Base-by-base conservation (phyloP, 92 coral and sea anemone genomes). In the Epizoanthus stellaris region DNA sequence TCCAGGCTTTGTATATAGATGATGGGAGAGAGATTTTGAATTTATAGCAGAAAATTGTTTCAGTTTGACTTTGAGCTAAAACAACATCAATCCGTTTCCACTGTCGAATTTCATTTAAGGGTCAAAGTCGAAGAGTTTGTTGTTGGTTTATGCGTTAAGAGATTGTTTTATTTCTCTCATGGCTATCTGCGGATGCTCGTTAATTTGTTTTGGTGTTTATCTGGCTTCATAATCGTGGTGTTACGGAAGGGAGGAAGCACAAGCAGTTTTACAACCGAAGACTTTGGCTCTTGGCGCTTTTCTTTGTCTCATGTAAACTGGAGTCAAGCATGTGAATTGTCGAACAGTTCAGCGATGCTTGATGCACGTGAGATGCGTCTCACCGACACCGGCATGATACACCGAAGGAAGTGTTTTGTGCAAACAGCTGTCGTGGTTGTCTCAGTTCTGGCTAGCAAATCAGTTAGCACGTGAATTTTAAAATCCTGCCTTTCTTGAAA, bases 401-500 rank as follows among this genome's bases (percentile, higher is more conserved):
- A 45, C 10, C 73, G 42, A 79, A 64, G 83, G 83, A 79, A 79
- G 83, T 79, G 83, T 79, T 79, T 34, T 79, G 57, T 42, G 52
- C 83, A 79, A 79, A 79, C 83, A 79, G 83, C 83, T 79, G 83
- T 79, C 15, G 52, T 79, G 72, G 20, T n/a, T 38, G 83, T 79
- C 60, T 63, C 83, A 42, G 67, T 79, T 63, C 83, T 53, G 72
- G 70, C 72, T 79, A 79, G 30, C 70, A 34, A 38, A 11, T 3
- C 34, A 62, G 71, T 64, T 52, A 79, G 71, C 38, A 19, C 73
- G 67, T 79, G 59, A 63, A 6, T 15, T 79, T 79, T 79, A 63
- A 49, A 62, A 21, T 45, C 58, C 72, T 61, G 72, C 58, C 53
- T 42, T 52, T 61, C 49, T 25, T 19, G 61, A 63, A 63, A 79